These are phyloP conservation scores for Andrena bucephala DNA, from an alignment of 2,888 invertebrate species.

Conservation along the genomic window DNA sequence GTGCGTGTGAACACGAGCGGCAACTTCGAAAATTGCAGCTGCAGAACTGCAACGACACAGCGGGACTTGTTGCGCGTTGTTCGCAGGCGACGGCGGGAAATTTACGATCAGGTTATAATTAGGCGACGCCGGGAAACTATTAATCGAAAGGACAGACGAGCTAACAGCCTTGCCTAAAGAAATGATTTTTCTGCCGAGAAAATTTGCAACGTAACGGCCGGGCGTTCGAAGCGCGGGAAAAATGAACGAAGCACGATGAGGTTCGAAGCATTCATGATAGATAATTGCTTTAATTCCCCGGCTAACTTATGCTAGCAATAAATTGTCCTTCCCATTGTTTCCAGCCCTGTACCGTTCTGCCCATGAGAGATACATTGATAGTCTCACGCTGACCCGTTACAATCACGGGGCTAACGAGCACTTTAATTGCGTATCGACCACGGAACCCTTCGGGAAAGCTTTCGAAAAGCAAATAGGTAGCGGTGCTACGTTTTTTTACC, in stretches of 20 bases:
- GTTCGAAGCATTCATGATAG: neutral
- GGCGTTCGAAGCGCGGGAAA: neutral
- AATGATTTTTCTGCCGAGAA: no score
- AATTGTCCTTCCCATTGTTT: constrained; percentile 9
- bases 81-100: neutral
- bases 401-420: constrained; percentile 55
- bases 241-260: neutral
- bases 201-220: no score
- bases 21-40: constrained; percentile 7
- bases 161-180: neutral
- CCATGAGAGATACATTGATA: constrained; percentile 40
- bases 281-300: constrained; percentile 6
- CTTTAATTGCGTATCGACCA: constrained; percentile 66
- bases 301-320: neutral
- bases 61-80: constrained; percentile 35
- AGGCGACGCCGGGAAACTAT: neutral
- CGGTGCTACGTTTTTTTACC: constrained; percentile 12
- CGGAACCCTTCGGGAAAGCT: constrained; percentile 20
- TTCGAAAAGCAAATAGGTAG: constrained; percentile 31
- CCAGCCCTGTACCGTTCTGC: neutral
- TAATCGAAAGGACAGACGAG: neutral
- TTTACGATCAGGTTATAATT: neutral
- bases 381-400: constrained; percentile 12
- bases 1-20: neutral
- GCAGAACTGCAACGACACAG: neutral